phyloP scores from a whole-genome alignment of 2,797 vertebrate species.

The Crocidura indochinensis region DNA sequence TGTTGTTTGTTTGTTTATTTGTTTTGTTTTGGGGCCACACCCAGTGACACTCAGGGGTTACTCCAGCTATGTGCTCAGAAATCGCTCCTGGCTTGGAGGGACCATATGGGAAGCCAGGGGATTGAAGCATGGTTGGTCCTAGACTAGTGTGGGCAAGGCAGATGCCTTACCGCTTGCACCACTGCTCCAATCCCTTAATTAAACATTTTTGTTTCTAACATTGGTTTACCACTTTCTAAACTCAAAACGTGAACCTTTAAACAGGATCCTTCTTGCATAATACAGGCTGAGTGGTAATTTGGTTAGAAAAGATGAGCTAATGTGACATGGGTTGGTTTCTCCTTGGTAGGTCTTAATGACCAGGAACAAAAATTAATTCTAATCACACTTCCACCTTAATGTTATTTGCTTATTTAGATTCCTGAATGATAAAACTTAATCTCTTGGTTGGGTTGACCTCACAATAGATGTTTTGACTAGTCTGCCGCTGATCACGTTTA shows the following conservation, averaged over 20 bases:
- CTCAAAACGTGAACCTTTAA: neutral
- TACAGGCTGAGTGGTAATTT: neutral
- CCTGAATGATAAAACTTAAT: neutral
- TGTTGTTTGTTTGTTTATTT: neutral
- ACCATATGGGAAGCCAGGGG: too few relatives aligned
- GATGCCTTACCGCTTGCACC: too few relatives aligned
- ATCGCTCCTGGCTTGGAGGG: too few relatives aligned
- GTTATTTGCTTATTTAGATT: neutral
- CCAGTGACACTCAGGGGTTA: too few relatives aligned
- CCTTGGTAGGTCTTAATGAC: neutral
- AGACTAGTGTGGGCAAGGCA: too few relatives aligned
- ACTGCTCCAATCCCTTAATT: neutral
- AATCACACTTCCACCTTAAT: too few relatives aligned
- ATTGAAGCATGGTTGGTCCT: too few relatives aligned
- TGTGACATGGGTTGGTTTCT: neutral
- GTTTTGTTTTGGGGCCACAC: neutral
- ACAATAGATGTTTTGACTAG: neutral
- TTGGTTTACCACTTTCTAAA: constrained; percentile 52
- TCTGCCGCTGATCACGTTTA: neutral
- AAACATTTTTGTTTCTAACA: neutral
- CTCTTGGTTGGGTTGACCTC: neutral
- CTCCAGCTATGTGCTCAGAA: too few relatives aligned
- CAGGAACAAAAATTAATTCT: neutral
- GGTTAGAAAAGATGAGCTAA: neutral
- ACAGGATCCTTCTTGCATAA: neutral